Evolutionary conservation across 2,113 vertebrate genomes (phyloP).

Genomic region (Rhineura floridana): DNA sequence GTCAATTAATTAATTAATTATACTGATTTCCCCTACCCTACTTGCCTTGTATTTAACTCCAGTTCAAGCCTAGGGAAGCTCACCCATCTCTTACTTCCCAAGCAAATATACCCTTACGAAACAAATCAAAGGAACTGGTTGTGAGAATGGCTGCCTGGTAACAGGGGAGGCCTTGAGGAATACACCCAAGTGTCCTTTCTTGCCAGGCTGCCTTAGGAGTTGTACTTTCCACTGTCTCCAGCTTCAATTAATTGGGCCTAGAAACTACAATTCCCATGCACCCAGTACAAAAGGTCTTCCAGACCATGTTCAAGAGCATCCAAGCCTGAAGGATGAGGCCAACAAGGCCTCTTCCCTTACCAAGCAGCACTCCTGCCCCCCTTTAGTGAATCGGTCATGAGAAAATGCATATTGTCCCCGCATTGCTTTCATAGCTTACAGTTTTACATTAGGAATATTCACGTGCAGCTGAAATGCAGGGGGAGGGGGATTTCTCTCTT

Average conservation of each 20-base stretch:
- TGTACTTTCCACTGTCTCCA: neutral
- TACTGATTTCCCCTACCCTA: no score
- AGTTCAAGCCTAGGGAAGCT: no score
- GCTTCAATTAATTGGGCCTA: neutral
- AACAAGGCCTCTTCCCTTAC: neutral
- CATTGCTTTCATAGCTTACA: no score
- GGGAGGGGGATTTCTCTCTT: accelerated
- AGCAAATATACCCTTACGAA: no score
- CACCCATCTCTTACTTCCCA: no score
- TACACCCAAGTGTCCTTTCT: neutral
- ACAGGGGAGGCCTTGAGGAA: no score
- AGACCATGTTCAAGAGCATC: neutral
- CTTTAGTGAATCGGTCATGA: neutral
- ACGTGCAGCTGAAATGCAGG: neutral
- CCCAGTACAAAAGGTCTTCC: neutral
- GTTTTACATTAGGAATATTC: neutral
- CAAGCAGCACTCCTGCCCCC: neutral
- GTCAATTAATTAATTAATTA: no score
- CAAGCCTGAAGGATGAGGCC: neutral
- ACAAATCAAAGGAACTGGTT: no score
- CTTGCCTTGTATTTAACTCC: no score
- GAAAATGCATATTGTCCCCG: no score
- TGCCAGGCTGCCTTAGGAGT: no score
- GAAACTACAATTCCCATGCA: neutral
- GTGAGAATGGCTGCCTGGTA: no score